Base-by-base conservation (phyloP, 2,797 vertebrate species). In the Dryobates pubescens region DNA sequence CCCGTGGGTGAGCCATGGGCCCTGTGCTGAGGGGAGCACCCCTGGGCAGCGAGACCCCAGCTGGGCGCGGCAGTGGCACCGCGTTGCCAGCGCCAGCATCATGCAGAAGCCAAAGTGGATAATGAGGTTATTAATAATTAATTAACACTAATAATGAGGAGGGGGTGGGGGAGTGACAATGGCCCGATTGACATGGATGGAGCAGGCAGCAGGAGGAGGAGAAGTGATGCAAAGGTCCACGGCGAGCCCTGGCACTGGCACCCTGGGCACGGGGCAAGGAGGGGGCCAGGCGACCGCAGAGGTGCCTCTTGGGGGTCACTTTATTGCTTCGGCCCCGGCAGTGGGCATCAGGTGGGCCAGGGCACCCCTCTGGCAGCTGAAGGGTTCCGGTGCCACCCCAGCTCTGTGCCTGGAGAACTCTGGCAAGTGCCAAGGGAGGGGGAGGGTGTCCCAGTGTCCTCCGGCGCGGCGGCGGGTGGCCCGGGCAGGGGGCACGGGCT, bases 51-150 rank as follows among this genome's bases (percentile, higher is more conserved):
- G 4, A 61, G 22, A 23, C 69, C 53, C 62, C 3, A 26, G 68
- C 82, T 5, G 5, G 3, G 45, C 38, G 10, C 56, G 75, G 65
- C 18, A 8, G 11, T 3, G 62, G 53, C 8, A 43, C 62, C 30
- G 26, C 17, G 54, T 32, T 4, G 51, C 84, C 67, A 61, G 19
- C 23, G 9, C 19, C n/a, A 74, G 78, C 59, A 10, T 56, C 90
- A 92, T 94, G 95, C 94, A 88, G 88, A 93, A 96, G 92, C 90
- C 53, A 64, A 36, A 80, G 9, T 26, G 93, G 76, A 54, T 74
- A 68, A 96, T 96, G 96, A 95, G 71, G 77, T 51, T 51, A 51
- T 51, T 51, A 51, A 29, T 53, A 92, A 89, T 34, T 27, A 86
- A 27, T 63, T 49, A 53, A 69, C n/a, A 45, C 23, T 49, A 68